Evolutionary conservation across 2,888 invertebrate genomes (phyloP), one percentile per base, ranked within the genome.

Genomic region (Pilophorus perplexus): DNA sequence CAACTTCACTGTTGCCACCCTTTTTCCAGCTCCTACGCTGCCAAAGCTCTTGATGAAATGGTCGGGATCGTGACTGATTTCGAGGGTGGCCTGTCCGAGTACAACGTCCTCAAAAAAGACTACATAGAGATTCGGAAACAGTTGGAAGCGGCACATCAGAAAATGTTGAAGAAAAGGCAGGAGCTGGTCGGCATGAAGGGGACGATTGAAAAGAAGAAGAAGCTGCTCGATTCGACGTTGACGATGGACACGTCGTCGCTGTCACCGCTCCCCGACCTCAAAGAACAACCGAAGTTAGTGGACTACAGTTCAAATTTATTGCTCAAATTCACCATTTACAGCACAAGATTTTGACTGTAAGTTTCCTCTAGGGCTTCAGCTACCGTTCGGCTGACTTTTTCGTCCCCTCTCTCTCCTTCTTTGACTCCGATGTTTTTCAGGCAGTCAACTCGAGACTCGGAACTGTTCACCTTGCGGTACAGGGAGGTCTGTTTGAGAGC

Each of bases 401-500:
- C n/a, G n/a, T n/a, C n/a, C n/a, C n/a, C n/a, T n/a, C n/a, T n/a
- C n/a, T n/a, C n/a, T n/a, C n/a, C n/a, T n/a, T n/a, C n/a, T n/a
- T n/a, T n/a, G n/a, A n/a, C n/a, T n/a, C n/a, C n/a, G n/a, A n/a
- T n/a, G n/a, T 33, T 33, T 65, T 38, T 48, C 46, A 69, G 69
- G 60, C 60, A 42, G 37, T 27, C 44, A 6, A 62, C 20, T 18
- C 33, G 67, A 46, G 65, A 64, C 22, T 46, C 59, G 18, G 69
- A 69, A 38, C 37, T 69, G n/a, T 48, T 65, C 18, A 69, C 40
- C 5, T 37, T 69, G 16, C 64, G 65, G 28, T 52, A 60, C 18
- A 69, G 64, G 55, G 69, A 69, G 33, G 55, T 69, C 40, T 54
- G 59, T 23, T 48, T 69, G 28, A 27, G 65, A 44, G 65, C 67